phyloP scores from a whole-genome alignment of 2,797 vertebrate species.

The Chiloscyllium punctatum region DNA sequence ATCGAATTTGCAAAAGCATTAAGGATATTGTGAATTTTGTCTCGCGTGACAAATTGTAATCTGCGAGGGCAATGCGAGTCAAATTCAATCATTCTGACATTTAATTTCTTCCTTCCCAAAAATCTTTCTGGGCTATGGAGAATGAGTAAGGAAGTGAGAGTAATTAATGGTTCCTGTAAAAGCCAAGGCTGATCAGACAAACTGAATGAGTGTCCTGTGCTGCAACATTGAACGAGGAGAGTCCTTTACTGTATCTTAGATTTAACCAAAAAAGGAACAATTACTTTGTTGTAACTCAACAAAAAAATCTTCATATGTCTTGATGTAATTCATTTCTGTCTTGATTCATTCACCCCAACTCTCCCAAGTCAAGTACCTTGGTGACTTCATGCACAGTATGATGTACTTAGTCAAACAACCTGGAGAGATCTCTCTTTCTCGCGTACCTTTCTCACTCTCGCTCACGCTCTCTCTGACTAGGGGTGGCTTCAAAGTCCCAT shows the following conservation, averaged over 20 bases:
- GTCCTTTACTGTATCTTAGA: neutral
- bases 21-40: neutral
- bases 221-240: neutral
- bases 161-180: neutral
- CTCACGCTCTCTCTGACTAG: no score
- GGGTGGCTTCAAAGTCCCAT: neutral
- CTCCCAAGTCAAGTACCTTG: neutral
- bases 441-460: no score
- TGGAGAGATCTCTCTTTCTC: no score
- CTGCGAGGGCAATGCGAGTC: neutral
- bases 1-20: neutral
- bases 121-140: neutral
- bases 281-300: neutral
- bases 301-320: neutral
- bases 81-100: neutral
- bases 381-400: neutral
- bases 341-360: neutral
- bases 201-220: neutral
- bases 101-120: no score
- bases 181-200: neutral
- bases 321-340: neutral
- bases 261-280: neutral
- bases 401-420: neutral
- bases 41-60: neutral
- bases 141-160: neutral